Percentiles rank a stretch among this genome's conserved stretches.
Evolutionary conservation across 1,140 invertebrate genomes (phyloP).

Genomic region (Trinorchestia longiramus): DNA sequence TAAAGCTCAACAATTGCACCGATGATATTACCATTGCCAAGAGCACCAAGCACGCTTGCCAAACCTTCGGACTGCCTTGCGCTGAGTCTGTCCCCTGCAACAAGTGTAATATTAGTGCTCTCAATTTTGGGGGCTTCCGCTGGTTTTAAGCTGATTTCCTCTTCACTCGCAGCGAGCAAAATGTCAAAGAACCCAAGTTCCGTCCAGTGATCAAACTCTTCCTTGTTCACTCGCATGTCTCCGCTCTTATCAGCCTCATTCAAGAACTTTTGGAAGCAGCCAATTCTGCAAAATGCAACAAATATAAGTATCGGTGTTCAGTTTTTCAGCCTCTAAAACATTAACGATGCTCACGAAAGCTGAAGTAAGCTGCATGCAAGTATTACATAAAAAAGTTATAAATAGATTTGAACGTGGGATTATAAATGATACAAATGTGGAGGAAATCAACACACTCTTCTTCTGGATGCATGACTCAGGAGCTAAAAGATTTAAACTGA

Average conservation of each 20-base stretch:
- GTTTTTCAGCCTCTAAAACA: no score
- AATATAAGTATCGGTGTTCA: not conserved
- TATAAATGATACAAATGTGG: no score
- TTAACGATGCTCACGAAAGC: no score
- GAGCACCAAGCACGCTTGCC: not conserved
- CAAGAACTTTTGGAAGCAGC: conserved; percentile 1
- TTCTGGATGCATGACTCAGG: no score
- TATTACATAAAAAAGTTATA: no score
- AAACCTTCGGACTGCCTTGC: not conserved
- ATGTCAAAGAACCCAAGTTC: conserved; percentile 15
- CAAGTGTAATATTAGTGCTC: not conserved
- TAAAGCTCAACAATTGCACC: not conserved
- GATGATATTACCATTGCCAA: conserved; percentile 7
- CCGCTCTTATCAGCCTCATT: not conserved
- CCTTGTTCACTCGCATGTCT: not conserved
- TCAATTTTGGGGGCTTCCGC: not conserved
- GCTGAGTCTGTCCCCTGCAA: not conserved
- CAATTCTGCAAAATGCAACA: not conserved
- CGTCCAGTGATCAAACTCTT: conserved; percentile 22
- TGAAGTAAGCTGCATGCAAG: no score
- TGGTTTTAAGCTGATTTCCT: not conserved
- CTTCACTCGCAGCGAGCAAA: not conserved
- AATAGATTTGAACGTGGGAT: no score
- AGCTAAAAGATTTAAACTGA: no score
- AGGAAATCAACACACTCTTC: no score